phyloP scores from a whole-genome alignment of 1,140 invertebrate genomes.

The Doryteuthis pealeii region DNA sequence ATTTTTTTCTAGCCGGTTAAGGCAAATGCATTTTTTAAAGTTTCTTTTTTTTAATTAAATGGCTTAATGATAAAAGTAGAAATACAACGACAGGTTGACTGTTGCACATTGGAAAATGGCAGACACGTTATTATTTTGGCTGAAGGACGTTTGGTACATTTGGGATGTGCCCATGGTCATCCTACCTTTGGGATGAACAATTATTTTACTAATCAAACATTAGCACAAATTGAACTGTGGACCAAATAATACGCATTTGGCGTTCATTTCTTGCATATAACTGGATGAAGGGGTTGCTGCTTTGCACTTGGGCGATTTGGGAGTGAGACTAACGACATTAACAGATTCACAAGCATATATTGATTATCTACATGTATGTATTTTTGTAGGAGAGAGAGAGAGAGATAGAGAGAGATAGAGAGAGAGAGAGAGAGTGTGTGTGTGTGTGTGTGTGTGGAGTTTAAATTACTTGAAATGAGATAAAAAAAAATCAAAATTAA shows the following conservation, averaged over 20 bases:
- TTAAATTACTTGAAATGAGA: too few species aligned
- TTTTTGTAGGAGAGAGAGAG: too few species aligned
- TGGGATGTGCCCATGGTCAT: slow-evolving; percentile 98
- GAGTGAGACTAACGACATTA: slow-evolving; percentile 94
- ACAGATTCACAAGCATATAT: slow-evolving; percentile 84
- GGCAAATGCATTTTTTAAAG: too few species aligned
- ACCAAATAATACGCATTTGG: slow-evolving; percentile 88
- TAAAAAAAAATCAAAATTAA: too few species aligned
- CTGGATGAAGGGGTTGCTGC: slow-evolving; percentile 71
- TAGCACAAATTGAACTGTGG: slow-evolving; percentile 99
- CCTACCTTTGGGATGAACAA: slow-evolving; percentile 99
- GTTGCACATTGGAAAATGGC: slow-evolving; percentile 87
- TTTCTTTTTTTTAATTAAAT: too few species aligned
- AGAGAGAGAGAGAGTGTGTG: too few species aligned
- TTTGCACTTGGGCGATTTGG: slow-evolving; percentile 94
- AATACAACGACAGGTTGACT: slow-evolving; percentile 84
- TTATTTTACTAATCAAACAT: slow-evolving; percentile 98
- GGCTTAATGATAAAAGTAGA: too few species aligned
- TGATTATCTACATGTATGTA: too few species aligned
- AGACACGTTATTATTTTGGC: slow-evolving; percentile 93
- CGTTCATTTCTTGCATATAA: slow-evolving; percentile 92
- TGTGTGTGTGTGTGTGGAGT: too few species aligned
- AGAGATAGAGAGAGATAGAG: too few species aligned
- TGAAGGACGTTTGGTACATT: slow-evolving; percentile 94
- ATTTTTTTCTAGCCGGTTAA: too few species aligned